These are phyloP conservation scores for Dynastes hyllus DNA, from an alignment of 2,888 invertebrate species.

Conservation along the genomic window DNA sequence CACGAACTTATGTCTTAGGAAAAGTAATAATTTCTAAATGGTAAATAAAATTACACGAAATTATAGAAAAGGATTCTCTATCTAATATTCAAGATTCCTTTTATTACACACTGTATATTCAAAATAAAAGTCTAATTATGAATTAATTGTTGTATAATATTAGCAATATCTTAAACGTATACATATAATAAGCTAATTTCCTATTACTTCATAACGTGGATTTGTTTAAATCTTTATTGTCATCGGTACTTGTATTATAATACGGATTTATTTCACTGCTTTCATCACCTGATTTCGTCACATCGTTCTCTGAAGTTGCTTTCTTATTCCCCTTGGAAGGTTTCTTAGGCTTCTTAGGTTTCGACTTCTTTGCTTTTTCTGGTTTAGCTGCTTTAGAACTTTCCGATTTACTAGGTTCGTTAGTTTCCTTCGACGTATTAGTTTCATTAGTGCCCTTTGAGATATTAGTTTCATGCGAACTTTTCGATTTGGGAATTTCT, in stretches of 20 bases:
- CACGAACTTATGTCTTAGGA: no score
- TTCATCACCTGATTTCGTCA: conserved; percentile 27
- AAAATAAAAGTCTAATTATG: conserved; percentile 16
- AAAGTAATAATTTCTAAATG: no score
- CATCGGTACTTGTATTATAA: conserved; percentile 46
- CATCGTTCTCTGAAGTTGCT: background rate
- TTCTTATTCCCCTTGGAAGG: conserved; percentile 36
- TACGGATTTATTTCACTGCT: conserved; percentile 32
- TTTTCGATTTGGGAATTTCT: no score
- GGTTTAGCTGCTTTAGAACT: no score
- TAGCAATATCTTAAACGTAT: no score
- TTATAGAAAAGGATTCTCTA: no score
- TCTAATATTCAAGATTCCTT: background rate
- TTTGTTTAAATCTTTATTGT: conserved; percentile 13
- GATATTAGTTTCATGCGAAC: no score
- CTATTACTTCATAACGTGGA: background rate
- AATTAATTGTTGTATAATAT: conserved; percentile 4
- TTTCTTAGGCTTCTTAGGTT: conserved; percentile 30
- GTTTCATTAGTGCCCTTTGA: no score
- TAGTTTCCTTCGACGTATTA: no score
- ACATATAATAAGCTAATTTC: no score
- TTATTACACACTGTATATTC: background rate
- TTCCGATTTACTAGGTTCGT: no score
- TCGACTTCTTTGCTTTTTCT: conserved; percentile 11
- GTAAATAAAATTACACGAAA: no score